A percentile compares a stretch with the other conserved stretches of the same genome.
Evolutionary conservation across 2,797 vertebrate genomes (phyloP).

Genomic region (Anableps anableps): DNA sequence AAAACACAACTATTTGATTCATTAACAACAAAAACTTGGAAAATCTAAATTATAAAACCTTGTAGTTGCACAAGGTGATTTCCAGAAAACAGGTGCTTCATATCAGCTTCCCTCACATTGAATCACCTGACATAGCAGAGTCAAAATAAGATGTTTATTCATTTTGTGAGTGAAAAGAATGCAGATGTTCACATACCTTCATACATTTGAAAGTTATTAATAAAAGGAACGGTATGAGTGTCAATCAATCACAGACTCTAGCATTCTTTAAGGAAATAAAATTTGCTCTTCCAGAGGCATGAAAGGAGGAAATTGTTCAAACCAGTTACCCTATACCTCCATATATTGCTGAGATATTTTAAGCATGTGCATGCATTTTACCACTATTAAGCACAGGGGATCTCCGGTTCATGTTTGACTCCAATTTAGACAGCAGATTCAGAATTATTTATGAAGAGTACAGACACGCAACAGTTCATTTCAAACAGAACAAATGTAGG

Average conservation of each 20-base stretch:
- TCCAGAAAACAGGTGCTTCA: neutral
- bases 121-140: conserved; percentile 9
- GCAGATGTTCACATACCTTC: conserved; percentile 9
- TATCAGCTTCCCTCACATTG: neutral
- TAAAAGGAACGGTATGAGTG: conserved; percentile 16
- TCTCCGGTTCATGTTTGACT: conserved; percentile 50
- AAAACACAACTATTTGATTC: too few relatives aligned
- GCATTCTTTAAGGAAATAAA: conserved; percentile 42
- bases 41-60: neutral
- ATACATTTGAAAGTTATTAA: conserved; percentile 18
- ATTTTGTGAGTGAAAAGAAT: conserved; percentile 28
- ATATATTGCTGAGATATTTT: conserved; percentile 24
- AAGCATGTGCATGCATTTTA: conserved; percentile 21
- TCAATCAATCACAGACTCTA: conserved; percentile 41
- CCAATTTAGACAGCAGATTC: conserved; percentile 47
- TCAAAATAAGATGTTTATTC: conserved; percentile 21
- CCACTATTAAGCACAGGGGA: conserved; percentile 44
- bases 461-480: conserved; percentile 50
- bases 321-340: conserved; percentile 29
- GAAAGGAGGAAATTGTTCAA: conserved; percentile 35
- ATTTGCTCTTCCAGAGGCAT: conserved; percentile 14
- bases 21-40: neutral
- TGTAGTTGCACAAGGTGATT: neutral
- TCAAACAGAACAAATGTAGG: conserved; percentile 47
- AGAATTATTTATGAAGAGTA: conserved; percentile 53